Evolutionary conservation across 2,797 vertebrate species (phyloP), one percentile per base, ranked within the genome.

Genomic region (Sarcophilus harrisii): DNA sequence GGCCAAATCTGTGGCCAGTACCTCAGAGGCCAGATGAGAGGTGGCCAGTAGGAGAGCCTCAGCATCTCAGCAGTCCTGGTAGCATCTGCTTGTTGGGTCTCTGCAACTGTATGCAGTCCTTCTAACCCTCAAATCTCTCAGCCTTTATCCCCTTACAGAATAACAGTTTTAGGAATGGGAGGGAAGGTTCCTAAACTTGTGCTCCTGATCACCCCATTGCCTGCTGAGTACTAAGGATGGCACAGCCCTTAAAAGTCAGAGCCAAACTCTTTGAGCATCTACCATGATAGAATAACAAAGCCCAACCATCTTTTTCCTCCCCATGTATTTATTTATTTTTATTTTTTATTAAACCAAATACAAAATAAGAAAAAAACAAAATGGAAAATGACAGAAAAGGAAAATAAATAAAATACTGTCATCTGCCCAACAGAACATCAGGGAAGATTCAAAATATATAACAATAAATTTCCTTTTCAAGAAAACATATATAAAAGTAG

Each of bases 41-140:
- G 49, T 30, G 30, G 66, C 29, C 10, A 18, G 45, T 1, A 2
- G 66, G 28, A 27, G 16, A 38, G 2, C 66, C 21, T 87, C 38
- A 49, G 38, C 21, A 45, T 45, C 38, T 45, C 21, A 45, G 58
- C 73, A 87, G 62, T n/a, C 62, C n/a, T 28, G 8, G 32, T 32
- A 73, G 62, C 30, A 32, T 66, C 0, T 14, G 18, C 18, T n/a
- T 81, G 16, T 8, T 3, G 66, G 21, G 32, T 27, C 3, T 14
- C 21, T 16, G 2, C 1, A 1, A 62, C 59, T 4, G 14, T 2
- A 24, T 4, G 21, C 18, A 0, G 14, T 45, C 21, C 9, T 27
- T 38, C 9, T 45, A 87, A 87, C 38, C 73, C 21, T 28, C 11
- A 90, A 49, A 32, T 57, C 62, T n/a, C 0, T 30, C 11, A 0